phyloP scores from a whole-genome alignment of 2,113 vertebrate species.

The Chionomys nivalis region DNA sequence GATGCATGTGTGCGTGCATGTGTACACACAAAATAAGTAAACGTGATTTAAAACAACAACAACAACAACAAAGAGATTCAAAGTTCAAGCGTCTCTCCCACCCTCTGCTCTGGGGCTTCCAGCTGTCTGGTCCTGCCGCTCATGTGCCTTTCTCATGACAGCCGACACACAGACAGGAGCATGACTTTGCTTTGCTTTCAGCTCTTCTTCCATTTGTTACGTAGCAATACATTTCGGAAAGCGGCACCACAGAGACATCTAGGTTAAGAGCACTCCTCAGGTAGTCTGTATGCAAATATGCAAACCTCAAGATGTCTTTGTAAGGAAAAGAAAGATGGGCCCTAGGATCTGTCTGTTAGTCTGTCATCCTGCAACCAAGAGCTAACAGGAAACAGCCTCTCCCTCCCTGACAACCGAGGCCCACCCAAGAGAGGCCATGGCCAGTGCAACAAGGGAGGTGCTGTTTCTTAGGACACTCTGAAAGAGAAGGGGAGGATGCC shows the following conservation, averaged over 20 bases:
- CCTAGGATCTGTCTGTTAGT: slow-evolving; percentile 59
- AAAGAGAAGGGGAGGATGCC: background rate
- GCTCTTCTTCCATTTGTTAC: background rate
- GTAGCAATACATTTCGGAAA: background rate
- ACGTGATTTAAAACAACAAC: background rate
- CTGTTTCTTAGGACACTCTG: background rate
- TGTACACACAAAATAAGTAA: background rate
- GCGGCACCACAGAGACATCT: background rate
- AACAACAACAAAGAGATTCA: background rate
- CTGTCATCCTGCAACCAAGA: slow-evolving; percentile 59
- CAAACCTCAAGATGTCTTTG: background rate
- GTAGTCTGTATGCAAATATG: slow-evolving; percentile 25
- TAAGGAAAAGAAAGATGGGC: slow-evolving; percentile 54
- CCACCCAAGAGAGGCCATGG: slow-evolving; percentile 33
- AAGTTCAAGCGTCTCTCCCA: background rate
- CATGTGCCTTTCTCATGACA: background rate
- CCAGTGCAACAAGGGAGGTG: background rate
- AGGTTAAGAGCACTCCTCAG: slow-evolving; percentile 30
- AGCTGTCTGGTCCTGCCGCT: background rate
- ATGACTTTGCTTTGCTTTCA: background rate
- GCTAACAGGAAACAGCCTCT: slow-evolving; percentile 80
- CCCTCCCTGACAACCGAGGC: slow-evolving; percentile 72
- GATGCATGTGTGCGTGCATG: background rate
- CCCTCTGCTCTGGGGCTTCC: background rate
- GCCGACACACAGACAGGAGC: background rate